Evolutionary conservation across 2,888 invertebrate species (phyloP), one percentile per base, ranked within the genome.

Genomic region (Sericinus montela): DNA sequence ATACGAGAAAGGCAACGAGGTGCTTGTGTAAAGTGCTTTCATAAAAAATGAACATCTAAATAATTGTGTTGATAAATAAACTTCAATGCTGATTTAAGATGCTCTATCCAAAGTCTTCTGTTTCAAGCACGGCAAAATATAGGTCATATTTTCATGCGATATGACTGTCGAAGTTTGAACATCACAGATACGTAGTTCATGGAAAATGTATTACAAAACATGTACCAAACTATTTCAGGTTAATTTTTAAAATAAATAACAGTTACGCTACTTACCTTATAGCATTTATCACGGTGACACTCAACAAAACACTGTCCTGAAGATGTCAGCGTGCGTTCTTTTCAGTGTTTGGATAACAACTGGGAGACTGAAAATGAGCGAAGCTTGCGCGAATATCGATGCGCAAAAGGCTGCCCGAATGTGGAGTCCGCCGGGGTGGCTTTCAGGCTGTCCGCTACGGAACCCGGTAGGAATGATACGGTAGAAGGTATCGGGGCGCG

Each of bases 381-480:
- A 55, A 53, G 36, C 49, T 52, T 75, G 78, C 75, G 77, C 73
- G 55, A 54, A 47, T 32, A 25, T 43, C 37, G 55, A 39, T 82
- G 85, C 84, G 85, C 85, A 67, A 36, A 25, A 44, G 38, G 49
- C 30, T 29, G 29, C 23, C 30, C 15, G 39, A 46, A 30, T 52
- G 51, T 54, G 66, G 64, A 62, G 61, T 65, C 65, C 45, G 55
- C 55, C 40, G 57, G 49, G 48, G 49, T 43, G 53, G 53, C 44
- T 57, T 57, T 56, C 60, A 69, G 56, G 46, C 66, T 62, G 59
- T 54, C 59, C 56, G 60, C 67, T 60, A 65, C 70, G 67, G 73
- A 74, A 72, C 72, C 71, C 69, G 63, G 59, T 71, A 70, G 75
- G 75, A 80, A 76, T 77, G 76, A 72, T 75, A 72, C 65, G 64